Conservation (phyloP, 2,888 invertebrate genomes). For the Coleophora flavipennella region DNA sequence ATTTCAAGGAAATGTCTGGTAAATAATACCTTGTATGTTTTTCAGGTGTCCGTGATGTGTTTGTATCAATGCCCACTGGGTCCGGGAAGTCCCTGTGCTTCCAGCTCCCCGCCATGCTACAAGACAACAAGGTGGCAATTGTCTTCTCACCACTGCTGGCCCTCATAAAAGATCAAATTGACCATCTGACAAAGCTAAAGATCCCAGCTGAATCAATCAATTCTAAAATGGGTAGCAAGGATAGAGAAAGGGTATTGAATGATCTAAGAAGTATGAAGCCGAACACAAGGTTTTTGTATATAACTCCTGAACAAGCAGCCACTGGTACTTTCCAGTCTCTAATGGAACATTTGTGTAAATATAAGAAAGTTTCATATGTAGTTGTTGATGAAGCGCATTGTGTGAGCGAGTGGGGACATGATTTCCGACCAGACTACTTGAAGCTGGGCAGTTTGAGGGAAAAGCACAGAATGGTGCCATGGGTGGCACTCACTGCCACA, state of each 20-base stretch:
- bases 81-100: slow-evolving; percentile 98
- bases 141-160: slow-evolving; percentile 97
- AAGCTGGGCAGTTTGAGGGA: slow-evolving; percentile 80
- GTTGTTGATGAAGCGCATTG: slow-evolving; percentile 99
- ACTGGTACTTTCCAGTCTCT: slow-evolving; percentile 82
- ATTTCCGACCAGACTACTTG: slow-evolving; percentile 95
- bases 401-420: slow-evolving; percentile 99
- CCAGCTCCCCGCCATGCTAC: slow-evolving; percentile 93
- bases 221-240: slow-evolving; percentile 87
- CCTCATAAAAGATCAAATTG: slow-evolving; percentile 97
- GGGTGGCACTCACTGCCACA: slow-evolving; percentile 97
- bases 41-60: slow-evolving; percentile 90
- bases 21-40: slow-evolving; percentile 12
- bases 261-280: slow-evolving; percentile 85
- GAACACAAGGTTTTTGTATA: slow-evolving; percentile 87
- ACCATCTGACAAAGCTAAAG: slow-evolving; percentile 83
- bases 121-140: slow-evolving; percentile 85
- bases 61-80: slow-evolving; percentile 98
- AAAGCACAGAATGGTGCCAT: slow-evolving; percentile 79
- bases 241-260: slow-evolving; percentile 82
- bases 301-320: slow-evolving; percentile 97
- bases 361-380: slow-evolving; percentile 87
- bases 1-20: neutral
- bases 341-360: slow-evolving; percentile 78
- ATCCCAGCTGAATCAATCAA: slow-evolving; percentile 92